Base-by-base conservation (phyloP, 1,140 invertebrate species). In the Drosophila bocqueti region DNA sequence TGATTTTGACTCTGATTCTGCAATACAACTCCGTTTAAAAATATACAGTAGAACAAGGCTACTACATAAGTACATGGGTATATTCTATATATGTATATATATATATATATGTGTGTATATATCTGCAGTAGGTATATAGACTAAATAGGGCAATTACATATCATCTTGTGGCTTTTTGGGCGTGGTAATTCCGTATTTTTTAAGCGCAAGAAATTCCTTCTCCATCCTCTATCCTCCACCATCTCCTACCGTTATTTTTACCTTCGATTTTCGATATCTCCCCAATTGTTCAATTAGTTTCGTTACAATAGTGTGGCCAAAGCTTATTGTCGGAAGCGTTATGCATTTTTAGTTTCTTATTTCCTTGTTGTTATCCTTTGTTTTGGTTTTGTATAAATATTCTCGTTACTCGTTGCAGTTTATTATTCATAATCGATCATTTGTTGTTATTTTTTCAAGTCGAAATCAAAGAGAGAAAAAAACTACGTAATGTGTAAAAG, bases 251-350 rank as follows among this genome's bases (percentile, higher is more conserved):
- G 5, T 43, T 66, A 24, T 45, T 6, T 40, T 55, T 21, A 40
- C 38, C 62, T 34, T 38, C 42, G 46, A 62, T 59, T 11, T 80
- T 47, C 6, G 11, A 13, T 62, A 60, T 29, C 74, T 67, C 26
- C 29, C 34, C 29, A n/a, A 34, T 34, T 62, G 18, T 67, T 26
- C 36, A 38, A 49, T 50, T 59, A 61, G 49, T 73, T 40, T 73
- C 42, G 43, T 49, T 72, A 72, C 36, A 72, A 60, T 86, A 76
- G 78, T 90, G 81, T 89, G 85, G 85, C 85, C 85, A 90, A 89
- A 89, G 85, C 85, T 89, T 89, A 89, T 89, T 89, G 85, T 89
- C 85, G 81, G 85, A 89, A 89, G 85, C 85, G 85, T 90, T 89
- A 79, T 89, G 85, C 81, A 89, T 84, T 84, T 81, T 79, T 85